Evolutionary conservation across 2,797 vertebrate species (phyloP).

Genomic region (Danio albolineatus): DNA sequence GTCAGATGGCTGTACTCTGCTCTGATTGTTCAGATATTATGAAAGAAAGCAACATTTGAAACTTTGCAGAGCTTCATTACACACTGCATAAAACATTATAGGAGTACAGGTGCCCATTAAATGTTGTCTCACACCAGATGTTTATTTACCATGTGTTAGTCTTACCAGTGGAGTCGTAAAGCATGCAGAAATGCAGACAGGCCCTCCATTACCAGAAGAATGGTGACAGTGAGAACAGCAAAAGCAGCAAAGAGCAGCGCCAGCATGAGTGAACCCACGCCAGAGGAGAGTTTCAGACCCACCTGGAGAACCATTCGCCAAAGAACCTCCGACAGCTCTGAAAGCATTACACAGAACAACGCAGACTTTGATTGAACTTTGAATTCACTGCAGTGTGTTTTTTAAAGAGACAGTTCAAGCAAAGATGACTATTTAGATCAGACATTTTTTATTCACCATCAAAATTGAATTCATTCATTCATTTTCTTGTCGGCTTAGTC

Average conservation of each 20-base stretch:
- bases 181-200: slow-evolving; percentile 69
- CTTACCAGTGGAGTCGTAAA: slow-evolving; percentile 66
- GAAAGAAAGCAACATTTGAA: too few relatives aligned
- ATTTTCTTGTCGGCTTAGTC: too few relatives aligned
- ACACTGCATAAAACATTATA: too few relatives aligned
- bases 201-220: slow-evolving; percentile 67
- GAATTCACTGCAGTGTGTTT: not conserved
- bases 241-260: slow-evolving; percentile 58
- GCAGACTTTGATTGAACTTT: not conserved
- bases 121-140: not conserved
- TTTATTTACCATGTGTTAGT: not conserved
- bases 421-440: too few relatives aligned
- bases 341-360: not conserved
- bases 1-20: too few relatives aligned
- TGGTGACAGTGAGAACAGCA: slow-evolving; percentile 57
- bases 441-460: too few relatives aligned
- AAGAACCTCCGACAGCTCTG: slow-evolving; percentile 69
- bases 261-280: slow-evolving; percentile 53
- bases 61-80: too few relatives aligned
- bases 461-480: too few relatives aligned
- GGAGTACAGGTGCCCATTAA: not conserved
- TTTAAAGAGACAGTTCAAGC: not conserved
- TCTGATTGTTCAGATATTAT: too few relatives aligned
- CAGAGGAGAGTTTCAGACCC: slow-evolving; percentile 50
- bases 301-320: slow-evolving; percentile 66